These are phyloP conservation scores for Ethmia dodecea DNA, from an alignment of 2,888 invertebrate species.

Conservation along the genomic window DNA sequence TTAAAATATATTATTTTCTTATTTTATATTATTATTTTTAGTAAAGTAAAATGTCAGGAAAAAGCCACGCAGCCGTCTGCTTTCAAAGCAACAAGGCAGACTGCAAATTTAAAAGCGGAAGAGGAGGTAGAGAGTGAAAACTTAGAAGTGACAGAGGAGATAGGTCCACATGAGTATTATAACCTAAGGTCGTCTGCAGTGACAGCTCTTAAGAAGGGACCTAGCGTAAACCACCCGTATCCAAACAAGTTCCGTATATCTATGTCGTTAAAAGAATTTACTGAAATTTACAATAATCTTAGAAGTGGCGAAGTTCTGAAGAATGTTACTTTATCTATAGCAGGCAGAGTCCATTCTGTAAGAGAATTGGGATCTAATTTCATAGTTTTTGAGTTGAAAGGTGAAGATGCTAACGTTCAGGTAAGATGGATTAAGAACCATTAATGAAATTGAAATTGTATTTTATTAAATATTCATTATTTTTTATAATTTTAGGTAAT, in stretches of 20 bases:
- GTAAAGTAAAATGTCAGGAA: no score
- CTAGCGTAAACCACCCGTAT: conserved; percentile 88
- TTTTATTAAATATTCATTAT: neutral
- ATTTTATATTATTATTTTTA: no score
- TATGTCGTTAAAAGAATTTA: conserved; percentile 91
- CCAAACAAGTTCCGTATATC: conserved; percentile 98
- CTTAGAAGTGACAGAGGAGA: no score
- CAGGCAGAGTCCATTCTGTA: conserved; percentile 96
- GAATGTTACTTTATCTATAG: conserved; percentile 81
- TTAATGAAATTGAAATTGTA: neutral
- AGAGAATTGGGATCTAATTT: conserved; percentile 95
- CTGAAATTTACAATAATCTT: conserved; percentile 86
- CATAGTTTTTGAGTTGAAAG: conserved; percentile 97
- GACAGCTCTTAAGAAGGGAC: conserved; percentile 86
- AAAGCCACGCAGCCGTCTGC: conserved; percentile 79
- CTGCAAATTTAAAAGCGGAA: conserved; percentile 44
- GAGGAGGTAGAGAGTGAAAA: no score
- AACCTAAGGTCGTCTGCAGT: conserved; percentile 90
- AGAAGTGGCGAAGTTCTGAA: conserved; percentile 86
- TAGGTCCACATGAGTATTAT: conserved; percentile 96
- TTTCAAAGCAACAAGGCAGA: conserved; percentile 45
- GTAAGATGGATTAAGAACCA: conserved; percentile 25
- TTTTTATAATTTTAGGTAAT: conserved; percentile 80
- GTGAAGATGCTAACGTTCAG: conserved; percentile 96
- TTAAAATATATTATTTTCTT: no score